A percentile compares a stretch with the other conserved stretches of the same genome.
These are phyloP conservation scores for Drosophila rellima DNA, from an alignment of 2,888 invertebrate genomes.

Conservation along the genomic window DNA sequence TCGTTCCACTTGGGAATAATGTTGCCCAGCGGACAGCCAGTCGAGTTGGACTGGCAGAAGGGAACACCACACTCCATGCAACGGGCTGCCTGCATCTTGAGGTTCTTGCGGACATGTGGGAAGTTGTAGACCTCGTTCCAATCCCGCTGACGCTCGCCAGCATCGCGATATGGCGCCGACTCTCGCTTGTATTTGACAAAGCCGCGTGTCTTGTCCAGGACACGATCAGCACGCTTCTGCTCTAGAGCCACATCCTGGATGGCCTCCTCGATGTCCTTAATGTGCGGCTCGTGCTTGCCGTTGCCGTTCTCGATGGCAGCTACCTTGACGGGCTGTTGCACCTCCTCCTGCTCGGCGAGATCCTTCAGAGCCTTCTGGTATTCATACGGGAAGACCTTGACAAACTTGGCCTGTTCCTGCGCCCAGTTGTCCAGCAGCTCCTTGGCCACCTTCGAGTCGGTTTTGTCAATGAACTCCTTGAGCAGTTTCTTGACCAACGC, in stretches of 20 bases:
- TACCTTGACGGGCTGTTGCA: conserved; percentile 68
- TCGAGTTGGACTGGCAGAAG: conserved; percentile 95
- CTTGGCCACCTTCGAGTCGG: conserved; percentile 94
- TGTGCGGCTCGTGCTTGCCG: conserved; percentile 86
- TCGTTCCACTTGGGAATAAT: conserved; percentile 99
- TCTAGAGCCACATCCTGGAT: conserved; percentile 92
- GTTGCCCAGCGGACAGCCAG: conserved; percentile 99
- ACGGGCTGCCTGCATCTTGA: conserved; percentile 95
- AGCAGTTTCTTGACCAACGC: conserved; percentile 91
- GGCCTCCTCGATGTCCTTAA: conserved; percentile 95
- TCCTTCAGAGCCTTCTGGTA: conserved; percentile 95
- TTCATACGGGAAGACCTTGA: conserved; percentile 99
- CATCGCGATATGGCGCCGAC: conserved; percentile 93
- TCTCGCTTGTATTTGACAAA: conserved; percentile 99
- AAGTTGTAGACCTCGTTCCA: conserved; percentile 99
- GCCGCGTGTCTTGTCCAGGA: conserved; percentile 94
- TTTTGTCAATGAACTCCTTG: conserved; percentile 94
- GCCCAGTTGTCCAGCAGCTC: conserved; percentile 93
- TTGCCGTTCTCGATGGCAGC: conserved; percentile 82
- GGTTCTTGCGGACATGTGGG: conserved; percentile 93
- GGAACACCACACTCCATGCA: conserved; percentile 99
- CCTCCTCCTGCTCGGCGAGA: conserved; percentile 86
- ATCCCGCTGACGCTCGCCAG: conserved; percentile 94
- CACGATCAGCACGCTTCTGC: conserved; percentile 92
- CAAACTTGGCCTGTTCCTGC: conserved; percentile 91